Conservation (phyloP, 1,140 invertebrate genomes). For the Lepidurus apus region DNA sequence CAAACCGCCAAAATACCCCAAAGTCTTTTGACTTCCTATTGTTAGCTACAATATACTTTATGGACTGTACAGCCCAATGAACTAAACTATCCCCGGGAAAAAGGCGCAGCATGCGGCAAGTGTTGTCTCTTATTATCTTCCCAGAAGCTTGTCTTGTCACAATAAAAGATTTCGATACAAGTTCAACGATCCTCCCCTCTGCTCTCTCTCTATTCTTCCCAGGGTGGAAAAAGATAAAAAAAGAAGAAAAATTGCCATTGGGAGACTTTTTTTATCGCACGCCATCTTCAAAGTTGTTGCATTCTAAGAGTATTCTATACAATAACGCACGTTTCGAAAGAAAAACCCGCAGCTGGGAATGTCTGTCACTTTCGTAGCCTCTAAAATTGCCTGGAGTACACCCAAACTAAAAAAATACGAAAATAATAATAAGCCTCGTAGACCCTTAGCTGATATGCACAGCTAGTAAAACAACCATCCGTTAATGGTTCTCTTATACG, state of each 20-base stretch:
- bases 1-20: not conserved
- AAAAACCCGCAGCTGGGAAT: too few relatives aligned
- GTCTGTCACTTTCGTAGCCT: too few relatives aligned
- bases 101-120: conserved; percentile 8
- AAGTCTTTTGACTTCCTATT: not conserved
- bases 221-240: too few relatives aligned
- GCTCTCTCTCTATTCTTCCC: not conserved
- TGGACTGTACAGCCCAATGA: conserved; percentile 3
- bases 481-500: too few relatives aligned
- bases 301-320: not conserved
- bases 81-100: not conserved
- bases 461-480: too few relatives aligned
- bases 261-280: not conserved
- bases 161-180: not conserved
- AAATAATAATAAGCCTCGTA: too few relatives aligned
- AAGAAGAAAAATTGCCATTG: not conserved
- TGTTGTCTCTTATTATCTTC: conserved; percentile 11
- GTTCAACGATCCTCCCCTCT: not conserved
- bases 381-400: too few relatives aligned
- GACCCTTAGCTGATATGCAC: too few relatives aligned
- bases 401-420: too few relatives aligned
- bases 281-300: not conserved
- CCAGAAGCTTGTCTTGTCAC: not conserved
- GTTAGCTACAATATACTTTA: conserved; percentile 1
- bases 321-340: too few relatives aligned